These are phyloP conservation scores for Corydoras sp. DNA, from an alignment of 2,113 vertebrate species.

Conservation along the genomic window DNA sequence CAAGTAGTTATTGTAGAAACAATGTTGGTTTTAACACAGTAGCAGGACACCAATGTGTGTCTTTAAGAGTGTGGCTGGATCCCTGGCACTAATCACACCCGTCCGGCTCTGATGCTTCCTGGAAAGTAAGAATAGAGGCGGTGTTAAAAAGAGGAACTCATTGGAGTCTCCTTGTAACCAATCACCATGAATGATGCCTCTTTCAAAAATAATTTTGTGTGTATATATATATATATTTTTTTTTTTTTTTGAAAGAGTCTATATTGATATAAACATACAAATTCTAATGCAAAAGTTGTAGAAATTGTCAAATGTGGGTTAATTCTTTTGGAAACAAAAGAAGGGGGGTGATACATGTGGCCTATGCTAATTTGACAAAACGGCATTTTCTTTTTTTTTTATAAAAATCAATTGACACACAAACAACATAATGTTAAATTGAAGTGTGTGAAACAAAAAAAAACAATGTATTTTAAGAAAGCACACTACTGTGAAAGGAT, in stretches of 20 bases:
- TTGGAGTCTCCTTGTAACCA: slow-evolving; percentile 13
- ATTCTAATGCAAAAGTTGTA: too few relatives aligned
- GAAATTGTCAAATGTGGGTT: too few relatives aligned
- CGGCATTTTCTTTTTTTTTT: too few relatives aligned
- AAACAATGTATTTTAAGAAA: neutral
- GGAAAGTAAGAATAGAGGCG: slow-evolving; percentile 6
- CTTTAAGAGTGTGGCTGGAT: slow-evolving; percentile 29
- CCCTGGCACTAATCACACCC: slow-evolving; percentile 37
- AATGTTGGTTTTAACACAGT: slow-evolving; percentile 1
- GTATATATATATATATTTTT: neutral
- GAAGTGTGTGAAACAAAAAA: neutral
- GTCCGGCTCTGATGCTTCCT: slow-evolving; percentile 45
- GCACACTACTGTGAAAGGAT: too few relatives aligned
- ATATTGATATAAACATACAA: neutral
- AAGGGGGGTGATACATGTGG: too few relatives aligned
- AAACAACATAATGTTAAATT: neutral
- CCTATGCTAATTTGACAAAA: too few relatives aligned
- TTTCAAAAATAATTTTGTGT: neutral
- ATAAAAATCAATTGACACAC: neutral
- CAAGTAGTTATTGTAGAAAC: slow-evolving; percentile 13
- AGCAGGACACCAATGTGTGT: slow-evolving; percentile 37
- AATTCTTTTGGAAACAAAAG: too few relatives aligned
- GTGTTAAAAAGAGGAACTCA: slow-evolving; percentile 21
- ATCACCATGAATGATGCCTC: slow-evolving; percentile 15
- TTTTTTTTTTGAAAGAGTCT: neutral